phyloP scores from a whole-genome alignment of 2,797 vertebrate genomes.

The Premnoplex brunnescens region DNA sequence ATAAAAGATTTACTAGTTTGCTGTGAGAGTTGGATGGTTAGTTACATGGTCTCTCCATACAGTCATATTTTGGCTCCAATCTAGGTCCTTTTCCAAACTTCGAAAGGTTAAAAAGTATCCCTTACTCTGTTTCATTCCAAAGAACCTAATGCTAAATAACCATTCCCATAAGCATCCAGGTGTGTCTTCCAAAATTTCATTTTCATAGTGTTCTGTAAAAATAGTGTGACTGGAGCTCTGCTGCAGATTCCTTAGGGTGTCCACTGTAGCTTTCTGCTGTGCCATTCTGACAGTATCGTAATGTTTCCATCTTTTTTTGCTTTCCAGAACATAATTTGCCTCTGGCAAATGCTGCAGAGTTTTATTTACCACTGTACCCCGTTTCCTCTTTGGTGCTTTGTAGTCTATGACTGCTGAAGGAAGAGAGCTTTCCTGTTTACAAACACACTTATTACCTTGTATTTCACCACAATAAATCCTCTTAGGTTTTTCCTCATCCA shows the following conservation, averaged over 20 bases:
- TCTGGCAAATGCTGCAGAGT: conserved; percentile 29
- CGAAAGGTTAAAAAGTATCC: background rate
- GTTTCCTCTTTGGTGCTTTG: conserved; percentile 19
- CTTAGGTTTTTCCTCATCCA: background rate
- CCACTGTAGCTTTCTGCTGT: conserved; percentile 12
- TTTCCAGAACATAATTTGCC: conserved; percentile 35
- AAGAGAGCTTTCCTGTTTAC: conserved; percentile 47
- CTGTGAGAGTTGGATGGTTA: background rate
- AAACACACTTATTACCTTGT: conserved; percentile 32
- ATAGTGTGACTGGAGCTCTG: background rate
- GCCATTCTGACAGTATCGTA: background rate
- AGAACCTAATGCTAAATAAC: background rate
- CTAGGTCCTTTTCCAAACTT: background rate
- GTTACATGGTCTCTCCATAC: background rate
- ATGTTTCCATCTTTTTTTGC: background rate
- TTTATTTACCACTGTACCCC: conserved; percentile 45
- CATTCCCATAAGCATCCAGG: background rate
- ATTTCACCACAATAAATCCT: conserved; percentile 25
- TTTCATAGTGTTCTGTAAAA: conserved; percentile 21
- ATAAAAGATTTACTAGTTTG: background rate
- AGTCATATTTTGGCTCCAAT: background rate
- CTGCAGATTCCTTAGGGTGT: conserved; percentile 34
- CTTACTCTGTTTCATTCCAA: background rate
- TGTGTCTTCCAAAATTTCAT: conserved; percentile 3
- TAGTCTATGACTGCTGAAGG: conserved; percentile 24